These are phyloP conservation scores for Alectura lathami DNA, from an alignment of 2,113 vertebrate species.

Conservation along the genomic window DNA sequence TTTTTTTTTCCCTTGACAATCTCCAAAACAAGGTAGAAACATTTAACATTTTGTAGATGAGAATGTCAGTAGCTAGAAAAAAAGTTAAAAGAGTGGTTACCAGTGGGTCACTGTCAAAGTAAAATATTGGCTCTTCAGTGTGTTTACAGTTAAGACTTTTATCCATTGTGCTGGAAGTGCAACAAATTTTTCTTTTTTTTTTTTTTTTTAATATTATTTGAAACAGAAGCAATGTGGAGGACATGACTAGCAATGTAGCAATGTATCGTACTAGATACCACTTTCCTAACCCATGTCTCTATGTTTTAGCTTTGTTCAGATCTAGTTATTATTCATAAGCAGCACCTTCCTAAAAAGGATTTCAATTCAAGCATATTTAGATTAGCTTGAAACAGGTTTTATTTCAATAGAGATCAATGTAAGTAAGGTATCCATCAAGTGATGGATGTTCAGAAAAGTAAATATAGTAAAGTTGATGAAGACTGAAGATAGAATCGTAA, in stretches of 20 bases:
- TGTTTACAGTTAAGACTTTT: not conserved
- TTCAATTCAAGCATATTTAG: not conserved
- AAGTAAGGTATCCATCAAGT: not conserved
- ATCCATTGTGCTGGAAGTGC: not conserved
- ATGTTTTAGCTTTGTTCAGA: not conserved
- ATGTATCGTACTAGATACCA: rapidly evolving
- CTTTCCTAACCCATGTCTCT: not conserved
- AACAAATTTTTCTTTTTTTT: not conserved
- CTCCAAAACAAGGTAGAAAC: not conserved
- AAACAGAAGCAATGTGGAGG: not conserved
- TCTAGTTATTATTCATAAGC: not conserved
- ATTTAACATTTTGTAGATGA: not conserved
- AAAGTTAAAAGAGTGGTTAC: not conserved
- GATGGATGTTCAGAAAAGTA: not conserved
- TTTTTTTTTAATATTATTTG: not conserved
- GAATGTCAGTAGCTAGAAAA: not conserved
- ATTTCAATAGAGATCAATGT: not conserved
- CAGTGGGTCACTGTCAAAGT: not conserved
- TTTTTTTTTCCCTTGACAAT: not conserved
- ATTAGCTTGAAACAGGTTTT: not conserved
- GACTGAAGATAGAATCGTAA: too few species aligned
- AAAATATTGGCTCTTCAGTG: not conserved
- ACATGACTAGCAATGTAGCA: rapidly evolving
- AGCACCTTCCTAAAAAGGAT: not conserved
- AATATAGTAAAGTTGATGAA: not conserved